Evolutionary conservation across 2,113 vertebrate species (phyloP).

Genomic region (Agapornis roseicollis): DNA sequence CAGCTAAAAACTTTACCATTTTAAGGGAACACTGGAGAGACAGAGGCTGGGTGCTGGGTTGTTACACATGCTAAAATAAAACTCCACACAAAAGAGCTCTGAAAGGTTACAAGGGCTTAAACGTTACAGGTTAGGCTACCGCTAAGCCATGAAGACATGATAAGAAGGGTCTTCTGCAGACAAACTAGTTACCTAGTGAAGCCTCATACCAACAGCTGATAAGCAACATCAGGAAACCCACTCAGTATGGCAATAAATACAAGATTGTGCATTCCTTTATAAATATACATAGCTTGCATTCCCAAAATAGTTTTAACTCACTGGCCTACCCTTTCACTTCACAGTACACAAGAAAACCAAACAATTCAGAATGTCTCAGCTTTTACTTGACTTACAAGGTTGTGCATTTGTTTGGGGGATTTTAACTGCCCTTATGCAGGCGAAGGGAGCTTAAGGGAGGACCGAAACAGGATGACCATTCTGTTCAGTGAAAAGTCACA

Average conservation of each 20-base stretch:
- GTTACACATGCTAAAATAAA: background rate
- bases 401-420: background rate
- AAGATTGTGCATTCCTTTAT: background rate
- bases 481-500: background rate
- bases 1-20: background rate
- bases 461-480: background rate
- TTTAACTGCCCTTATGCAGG: background rate
- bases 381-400: background rate
- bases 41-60: background rate
- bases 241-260: fast-evolving
- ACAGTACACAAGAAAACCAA: background rate
- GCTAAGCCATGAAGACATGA: background rate
- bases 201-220: background rate
- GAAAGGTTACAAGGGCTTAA: background rate
- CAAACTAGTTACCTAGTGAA: background rate
- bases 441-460: background rate
- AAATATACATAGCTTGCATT: background rate
- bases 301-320: slow-evolving; percentile 1
- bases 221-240: background rate
- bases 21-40: background rate
- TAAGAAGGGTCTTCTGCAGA: background rate
- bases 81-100: background rate
- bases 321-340: background rate
- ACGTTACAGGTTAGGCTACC: background rate
- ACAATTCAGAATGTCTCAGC: background rate